Conservation (phyloP, 2,888 invertebrate species). For the Petrolisthes cinctipes region DNA sequence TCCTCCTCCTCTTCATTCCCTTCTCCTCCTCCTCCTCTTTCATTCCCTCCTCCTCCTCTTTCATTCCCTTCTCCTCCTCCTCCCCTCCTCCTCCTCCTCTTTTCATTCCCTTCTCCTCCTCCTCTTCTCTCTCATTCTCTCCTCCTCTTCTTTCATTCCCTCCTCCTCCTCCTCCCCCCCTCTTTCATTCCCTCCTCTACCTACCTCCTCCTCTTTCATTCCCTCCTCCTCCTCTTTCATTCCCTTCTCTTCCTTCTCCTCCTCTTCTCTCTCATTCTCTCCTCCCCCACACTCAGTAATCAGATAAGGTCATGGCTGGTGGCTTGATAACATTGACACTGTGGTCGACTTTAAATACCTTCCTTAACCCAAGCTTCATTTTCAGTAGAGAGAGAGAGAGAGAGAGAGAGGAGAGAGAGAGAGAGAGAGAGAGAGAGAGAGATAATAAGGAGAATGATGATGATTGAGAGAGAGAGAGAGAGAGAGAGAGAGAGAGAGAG, state of each 20-base stretch:
- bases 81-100: background rate
- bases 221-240: background rate
- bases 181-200: background rate
- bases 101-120: background rate
- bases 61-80: too few relatives aligned
- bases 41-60: too few relatives aligned
- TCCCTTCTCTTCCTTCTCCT: background rate
- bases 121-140: background rate
- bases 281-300: background rate
- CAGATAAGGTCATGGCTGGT: background rate
- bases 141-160: background rate
- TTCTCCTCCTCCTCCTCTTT: background rate
- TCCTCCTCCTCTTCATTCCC: too few relatives aligned
- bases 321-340: background rate
- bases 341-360: background rate
- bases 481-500: background rate
- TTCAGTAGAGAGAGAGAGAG: background rate
- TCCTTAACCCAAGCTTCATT: too few relatives aligned
- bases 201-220: background rate
- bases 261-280: background rate
- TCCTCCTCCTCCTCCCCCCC: background rate
- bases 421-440: background rate
- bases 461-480: background rate
- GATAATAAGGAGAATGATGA: too few relatives aligned
- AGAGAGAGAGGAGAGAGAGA: background rate